Percentiles rank a stretch among this genome's conserved stretches.
Conservation (phyloP, 1,140 invertebrate genomes). For the Rhynchophorus ferrugineus region DNA sequence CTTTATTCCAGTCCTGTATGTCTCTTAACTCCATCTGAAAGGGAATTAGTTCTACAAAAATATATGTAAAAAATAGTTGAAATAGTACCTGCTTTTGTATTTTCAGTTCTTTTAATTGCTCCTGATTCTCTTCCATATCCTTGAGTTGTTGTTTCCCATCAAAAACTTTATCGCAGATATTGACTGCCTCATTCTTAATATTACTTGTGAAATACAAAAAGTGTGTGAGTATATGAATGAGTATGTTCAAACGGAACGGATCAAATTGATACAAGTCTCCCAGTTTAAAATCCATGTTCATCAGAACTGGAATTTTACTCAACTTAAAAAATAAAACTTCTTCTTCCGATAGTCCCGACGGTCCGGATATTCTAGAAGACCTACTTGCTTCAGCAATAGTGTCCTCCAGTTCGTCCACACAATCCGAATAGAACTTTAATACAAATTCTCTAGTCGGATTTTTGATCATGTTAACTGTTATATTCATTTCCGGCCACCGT, state of each 20-base stretch:
- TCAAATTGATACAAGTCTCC: conserved; percentile 14
- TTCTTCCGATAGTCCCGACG: conserved; percentile 2
- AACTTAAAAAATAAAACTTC: conserved; percentile 8
- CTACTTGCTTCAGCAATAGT: conserved; percentile 3
- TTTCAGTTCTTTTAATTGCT: conserved; percentile 4
- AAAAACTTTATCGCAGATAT: conserved; percentile 7
- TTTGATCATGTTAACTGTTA: not conserved
- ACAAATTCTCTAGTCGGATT: conserved; percentile 11
- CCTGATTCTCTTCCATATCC: not conserved
- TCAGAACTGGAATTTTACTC: conserved; percentile 3
- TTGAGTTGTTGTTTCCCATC: not conserved
- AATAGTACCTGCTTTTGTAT: not conserved
- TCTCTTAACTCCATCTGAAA: no score
- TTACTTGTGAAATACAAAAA: conserved; percentile 1
- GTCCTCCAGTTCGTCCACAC: conserved; percentile 8
- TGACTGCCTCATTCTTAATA: conserved; percentile 2
- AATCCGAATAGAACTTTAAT: conserved; percentile 8
- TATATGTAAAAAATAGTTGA: no score
- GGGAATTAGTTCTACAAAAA: no score
- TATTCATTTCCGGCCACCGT: conserved; percentile 7
- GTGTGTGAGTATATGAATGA: conserved; percentile 6
- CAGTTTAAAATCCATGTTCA: conserved; percentile 3
- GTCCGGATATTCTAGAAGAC: not conserved
- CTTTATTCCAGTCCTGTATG: no score
- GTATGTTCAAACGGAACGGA: conserved; percentile 4